A percentile compares a stretch with the other conserved stretches of the same genome.
Conservation (phyloP, 92 coral and sea anemone species). For the Palythoa grandis region DNA sequence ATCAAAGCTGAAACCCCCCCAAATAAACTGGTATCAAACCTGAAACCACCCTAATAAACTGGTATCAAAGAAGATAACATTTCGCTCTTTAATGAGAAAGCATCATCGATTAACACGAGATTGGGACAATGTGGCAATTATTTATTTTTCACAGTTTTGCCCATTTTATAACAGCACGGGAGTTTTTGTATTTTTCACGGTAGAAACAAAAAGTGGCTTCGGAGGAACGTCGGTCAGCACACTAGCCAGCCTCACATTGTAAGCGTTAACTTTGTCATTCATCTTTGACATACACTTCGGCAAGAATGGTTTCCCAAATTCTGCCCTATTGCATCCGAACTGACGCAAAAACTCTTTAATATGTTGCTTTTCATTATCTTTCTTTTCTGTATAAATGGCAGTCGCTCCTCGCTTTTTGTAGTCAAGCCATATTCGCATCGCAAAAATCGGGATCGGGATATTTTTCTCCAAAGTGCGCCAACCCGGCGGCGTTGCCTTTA, state of each 20-base stretch:
- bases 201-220: not conserved
- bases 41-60: too few relatives aligned
- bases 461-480: conserved; percentile 45
- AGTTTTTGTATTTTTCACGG: too few relatives aligned
- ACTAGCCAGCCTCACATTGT: conserved; percentile 38
- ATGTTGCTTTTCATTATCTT: too few relatives aligned
- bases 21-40: too few relatives aligned
- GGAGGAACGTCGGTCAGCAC: conserved; percentile 39
- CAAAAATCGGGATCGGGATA: conserved; percentile 43
- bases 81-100: too few relatives aligned
- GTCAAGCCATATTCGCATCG: conserved; percentile 41
- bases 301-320: conserved; percentile 15
- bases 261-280: conserved; percentile 48
- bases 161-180: too few relatives aligned
- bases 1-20: too few relatives aligned
- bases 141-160: too few relatives aligned
- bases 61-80: too few relatives aligned
- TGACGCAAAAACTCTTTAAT: conserved; percentile 35
- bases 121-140: too few relatives aligned
- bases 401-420: conserved; percentile 41
- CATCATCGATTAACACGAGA: too few relatives aligned
- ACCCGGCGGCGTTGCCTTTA: conserved; percentile 10
- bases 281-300: conserved; percentile 28
- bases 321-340: not conserved
- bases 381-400: conserved; percentile 5